phyloP scores from a whole-genome alignment of 30 jellyfish, hydroid and myxozoan genomes.

The Aurelia coerulea region DNA sequence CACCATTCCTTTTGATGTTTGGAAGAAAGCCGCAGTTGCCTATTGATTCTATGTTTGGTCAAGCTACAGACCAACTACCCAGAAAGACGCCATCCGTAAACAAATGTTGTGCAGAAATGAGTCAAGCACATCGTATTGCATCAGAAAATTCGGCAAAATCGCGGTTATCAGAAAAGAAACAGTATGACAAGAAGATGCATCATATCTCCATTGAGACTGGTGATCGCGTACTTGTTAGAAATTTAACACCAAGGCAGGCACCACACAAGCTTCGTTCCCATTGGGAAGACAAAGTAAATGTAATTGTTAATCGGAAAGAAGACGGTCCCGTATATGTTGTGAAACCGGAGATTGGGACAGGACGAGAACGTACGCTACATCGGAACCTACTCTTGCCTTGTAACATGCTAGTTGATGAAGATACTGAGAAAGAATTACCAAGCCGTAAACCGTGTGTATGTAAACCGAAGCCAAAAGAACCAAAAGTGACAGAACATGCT shows the following conservation, averaged over 20 bases:
- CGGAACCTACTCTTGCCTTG: constrained; percentile 17
- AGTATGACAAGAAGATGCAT: neutral
- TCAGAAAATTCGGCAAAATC: constrained; percentile 14
- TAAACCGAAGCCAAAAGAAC: constrained; percentile 7
- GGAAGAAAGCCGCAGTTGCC: constrained; percentile 49
- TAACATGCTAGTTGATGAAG: too few relatives aligned
- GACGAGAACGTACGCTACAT: constrained; percentile 2
- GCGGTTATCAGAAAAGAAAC: constrained; percentile 9
- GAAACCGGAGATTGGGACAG: neutral
- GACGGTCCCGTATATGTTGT: neutral
- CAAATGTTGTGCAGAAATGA: constrained; percentile 18
- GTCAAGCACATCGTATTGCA: constrained; percentile 53
- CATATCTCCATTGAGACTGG: neutral
- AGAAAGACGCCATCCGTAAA: constrained; percentile 3
- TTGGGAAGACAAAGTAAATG: constrained; percentile 38
- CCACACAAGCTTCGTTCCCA: constrained; percentile 10
- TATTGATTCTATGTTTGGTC: constrained; percentile 5
- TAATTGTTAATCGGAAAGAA: constrained; percentile 5
- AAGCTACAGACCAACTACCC: neutral
- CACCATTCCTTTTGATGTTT: constrained; percentile 46
- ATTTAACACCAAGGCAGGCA: constrained; percentile 7
- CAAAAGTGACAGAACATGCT: constrained; percentile 7
- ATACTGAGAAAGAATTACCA: neutral
- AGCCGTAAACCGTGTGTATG: neutral
- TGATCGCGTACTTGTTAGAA: constrained; percentile 8